These are phyloP conservation scores for Hoplias malabaricus DNA, from an alignment of 2,113 vertebrate genomes.

Conservation along the genomic window DNA sequence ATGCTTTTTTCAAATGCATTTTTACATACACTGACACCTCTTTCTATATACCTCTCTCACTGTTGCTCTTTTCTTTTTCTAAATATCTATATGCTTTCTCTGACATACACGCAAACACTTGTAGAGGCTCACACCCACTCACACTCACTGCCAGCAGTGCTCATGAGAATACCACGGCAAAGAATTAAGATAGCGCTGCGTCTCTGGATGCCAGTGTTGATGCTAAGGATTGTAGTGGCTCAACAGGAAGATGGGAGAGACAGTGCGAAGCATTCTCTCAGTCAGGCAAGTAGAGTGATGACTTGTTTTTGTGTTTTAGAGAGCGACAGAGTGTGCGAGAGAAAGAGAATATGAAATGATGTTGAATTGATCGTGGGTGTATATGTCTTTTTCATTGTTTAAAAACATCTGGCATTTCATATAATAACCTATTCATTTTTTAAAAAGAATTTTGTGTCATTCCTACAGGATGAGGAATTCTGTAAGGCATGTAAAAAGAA, in stretches of 20 bases:
- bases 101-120: background rate
- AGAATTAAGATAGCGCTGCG: conserved; percentile 91
- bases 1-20: background rate
- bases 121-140: conserved; percentile 34
- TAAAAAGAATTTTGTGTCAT: too few species aligned
- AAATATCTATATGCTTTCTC: conserved; percentile 42
- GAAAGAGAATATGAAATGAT: background rate
- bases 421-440: too few species aligned
- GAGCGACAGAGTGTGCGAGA: conserved; percentile 9
- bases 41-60: background rate
- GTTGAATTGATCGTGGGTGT: background rate
- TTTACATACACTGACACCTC: background rate
- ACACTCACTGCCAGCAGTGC: background rate
- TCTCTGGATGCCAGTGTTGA: conserved; percentile 92
- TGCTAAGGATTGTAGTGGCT: conserved; percentile 92
- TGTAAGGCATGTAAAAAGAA: too few species aligned
- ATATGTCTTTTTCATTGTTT: background rate
- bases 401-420: background rate
- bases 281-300: conserved; percentile 84
- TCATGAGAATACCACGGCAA: conserved; percentile 87
- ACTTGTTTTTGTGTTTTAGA: background rate
- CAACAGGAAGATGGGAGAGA: conserved; percentile 70
- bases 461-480: too few species aligned
- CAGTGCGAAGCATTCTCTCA: conserved; percentile 64
- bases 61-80: background rate